Evolutionary conservation across 2,888 invertebrate species (phyloP), one percentile per base, ranked within the genome.

Genomic region (Spisula subtruncata): DNA sequence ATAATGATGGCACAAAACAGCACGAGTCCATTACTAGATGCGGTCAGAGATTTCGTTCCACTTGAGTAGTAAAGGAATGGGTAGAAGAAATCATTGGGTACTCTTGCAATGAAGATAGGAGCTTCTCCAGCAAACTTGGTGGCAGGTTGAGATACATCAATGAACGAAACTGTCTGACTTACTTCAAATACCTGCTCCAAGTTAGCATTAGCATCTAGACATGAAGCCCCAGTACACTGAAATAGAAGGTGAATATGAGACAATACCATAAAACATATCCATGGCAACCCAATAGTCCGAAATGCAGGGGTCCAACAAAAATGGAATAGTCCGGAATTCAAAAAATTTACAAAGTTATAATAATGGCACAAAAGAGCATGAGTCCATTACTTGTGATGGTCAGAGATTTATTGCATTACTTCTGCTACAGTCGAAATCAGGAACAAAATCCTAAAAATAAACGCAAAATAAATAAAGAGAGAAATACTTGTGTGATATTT

Each of bases 51-150:
- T 29, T 6, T 20, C n/a, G 80, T 12, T 1, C 41, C 80, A 56
- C 41, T 80, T 35, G 90, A 81, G 86, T 92, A 91, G 86, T 87
- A 89, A 35, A 93, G 89, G 89, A 96, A 96, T 16, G 98, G 98
- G 95, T 98, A 98, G 96, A 98, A 98, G 96, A 98, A 98, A 96
- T 98, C 98, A 93, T 97, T 97, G 0, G 98, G 98, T 86, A 98
- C 97, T 96, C 97, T 97, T 89, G 98, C 97, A 94, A 98, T 97
- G 88, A 98, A 97, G 90, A 97, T 97, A 29, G 98, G 98, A 89
- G 97, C 97, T 87, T 97, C 97, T 14, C 98, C 98, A 93, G 97
- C 97, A 81, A 97, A 96, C 86, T 97, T 97, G 54, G 97, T 96
- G 0, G 97, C 97, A 2, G 97, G 97, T 66, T 96, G 95, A 0